Evolutionary conservation across 2,888 invertebrate genomes (phyloP), one percentile per base, ranked within the genome.

Genomic region (Hypselothyrea guttata): DNA sequence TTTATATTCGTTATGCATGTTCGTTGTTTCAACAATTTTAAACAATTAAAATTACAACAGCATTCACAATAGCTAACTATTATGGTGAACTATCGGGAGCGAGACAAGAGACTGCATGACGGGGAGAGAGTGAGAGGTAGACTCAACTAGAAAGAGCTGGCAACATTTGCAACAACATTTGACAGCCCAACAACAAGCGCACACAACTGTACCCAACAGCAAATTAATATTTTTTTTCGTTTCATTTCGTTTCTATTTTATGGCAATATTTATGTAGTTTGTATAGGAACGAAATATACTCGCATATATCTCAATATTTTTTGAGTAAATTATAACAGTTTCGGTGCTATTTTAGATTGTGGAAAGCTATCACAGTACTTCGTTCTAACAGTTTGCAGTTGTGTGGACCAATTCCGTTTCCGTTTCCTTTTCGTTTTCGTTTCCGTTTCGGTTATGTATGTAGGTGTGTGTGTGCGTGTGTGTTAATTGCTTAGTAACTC

Each of bases 361-460:
- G 67, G 52, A 57, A 87, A 86, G 86, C 87, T 88, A 88, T 88
- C 88, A 88, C 88, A 88, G 88, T 87, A 86, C 78, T 86, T 86
- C 84, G 71, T 73, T 81, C 67, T n/a, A n/a, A n/a, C n/a, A n/a
- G n/a, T n/a, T n/a, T n/a, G n/a, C n/a, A n/a, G n/a, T n/a, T n/a
- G n/a, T n/a, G n/a, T n/a, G n/a, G n/a, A n/a, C n/a, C 59, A 30
- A 52, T 55, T 68, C 58, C 54, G 48, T 40, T 55, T 55, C 51
- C 30, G 48, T 62, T 65, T 54, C 47, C 54, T 51, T 57, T 53
- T 56, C 61, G 49, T 37, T n/a, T 41, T 8, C 48, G 16, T 38
- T 49, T 49, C 44, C 12, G 18, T 54, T 2, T 44, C 12, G 27
- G 22, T 35, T 41, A 8, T 52, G 16, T 38, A 42, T 42, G 11